Evolutionary conservation across 1,140 invertebrate species (phyloP).

Genomic region (Hyles vespertilio): DNA sequence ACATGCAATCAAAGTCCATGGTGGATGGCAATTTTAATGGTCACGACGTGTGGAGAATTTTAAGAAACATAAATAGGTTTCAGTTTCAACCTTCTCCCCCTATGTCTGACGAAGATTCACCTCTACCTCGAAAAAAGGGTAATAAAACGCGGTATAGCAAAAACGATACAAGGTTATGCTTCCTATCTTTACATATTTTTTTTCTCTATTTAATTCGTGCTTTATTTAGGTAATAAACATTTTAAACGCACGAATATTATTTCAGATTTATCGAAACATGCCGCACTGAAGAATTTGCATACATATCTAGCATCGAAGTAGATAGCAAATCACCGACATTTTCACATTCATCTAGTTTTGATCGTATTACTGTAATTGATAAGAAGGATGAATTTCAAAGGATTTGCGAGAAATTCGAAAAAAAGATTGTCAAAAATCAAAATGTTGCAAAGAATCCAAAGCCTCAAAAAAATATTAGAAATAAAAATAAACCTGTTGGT

Average conservation of each 20-base stretch:
- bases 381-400: conserved; percentile 37
- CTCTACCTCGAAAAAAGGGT: conserved; percentile 33
- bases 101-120: conserved; percentile 41
- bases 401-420: conserved; percentile 25
- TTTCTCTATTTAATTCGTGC: not conserved
- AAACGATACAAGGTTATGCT: conserved; percentile 25
- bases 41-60: conserved; percentile 55
- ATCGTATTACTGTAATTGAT: conserved; percentile 59
- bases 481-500: conserved; percentile 7
- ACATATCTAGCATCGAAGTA: conserved; percentile 46
- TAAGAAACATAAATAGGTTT: conserved; percentile 55
- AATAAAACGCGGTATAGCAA: conserved; percentile 21
- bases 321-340: conserved; percentile 32
- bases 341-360: conserved; percentile 50
- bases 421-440: conserved; percentile 9
- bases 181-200: conserved; percentile 5
- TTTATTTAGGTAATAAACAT: too few species aligned
- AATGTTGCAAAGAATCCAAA: conserved; percentile 8
- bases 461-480: conserved; percentile 9
- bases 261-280: conserved; percentile 57
- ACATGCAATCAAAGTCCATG: conserved; percentile 3
- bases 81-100: conserved; percentile 49
- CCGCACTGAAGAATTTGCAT: conserved; percentile 54
- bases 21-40: conserved; percentile 18
- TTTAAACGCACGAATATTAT: conserved; percentile 2